phyloP scores from a whole-genome alignment of 2,888 invertebrate species.

The Eudemis profundana region DNA sequence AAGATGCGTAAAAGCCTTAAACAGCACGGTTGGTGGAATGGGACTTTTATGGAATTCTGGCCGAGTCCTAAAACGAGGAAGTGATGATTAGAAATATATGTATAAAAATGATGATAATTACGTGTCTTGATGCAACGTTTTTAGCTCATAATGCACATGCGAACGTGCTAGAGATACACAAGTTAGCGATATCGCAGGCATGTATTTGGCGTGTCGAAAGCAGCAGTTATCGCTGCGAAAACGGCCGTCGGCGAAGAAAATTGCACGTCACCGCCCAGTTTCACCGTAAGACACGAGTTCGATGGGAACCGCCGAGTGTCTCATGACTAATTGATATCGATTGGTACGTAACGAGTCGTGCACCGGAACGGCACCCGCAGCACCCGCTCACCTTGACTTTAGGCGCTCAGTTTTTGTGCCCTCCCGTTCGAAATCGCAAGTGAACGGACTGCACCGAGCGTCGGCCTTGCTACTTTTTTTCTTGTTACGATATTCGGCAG shows the following conservation, averaged over 20 bases:
- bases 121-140: too few species aligned
- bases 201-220: constrained; percentile 17
- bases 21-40: too few species aligned
- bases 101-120: too few species aligned
- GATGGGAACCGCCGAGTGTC: constrained; percentile 69
- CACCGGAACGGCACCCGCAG: constrained; percentile 30
- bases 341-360: constrained; percentile 32
- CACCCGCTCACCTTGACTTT: constrained; percentile 78
- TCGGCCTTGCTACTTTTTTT: constrained; percentile 74
- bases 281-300: constrained; percentile 61
- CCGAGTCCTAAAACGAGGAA: too few species aligned
- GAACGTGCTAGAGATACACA: neutral
- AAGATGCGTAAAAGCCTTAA: too few species aligned
- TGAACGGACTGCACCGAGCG: constrained; percentile 75
- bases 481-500: constrained; percentile 71
- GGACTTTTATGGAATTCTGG: too few species aligned
- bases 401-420: constrained; percentile 63
- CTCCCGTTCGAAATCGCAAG: constrained; percentile 75
- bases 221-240: constrained; percentile 55
- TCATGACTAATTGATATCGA: constrained; percentile 61
- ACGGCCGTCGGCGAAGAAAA: constrained; percentile 60
- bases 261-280: constrained; percentile 55
- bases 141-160: neutral
- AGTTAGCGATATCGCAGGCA: constrained; percentile 5
- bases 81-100: too few species aligned